A percentile compares a stretch with the other conserved stretches of the same genome.
Evolutionary conservation across 1,140 invertebrate species (phyloP).

Genomic region (Himalopsyche phryganea): DNA sequence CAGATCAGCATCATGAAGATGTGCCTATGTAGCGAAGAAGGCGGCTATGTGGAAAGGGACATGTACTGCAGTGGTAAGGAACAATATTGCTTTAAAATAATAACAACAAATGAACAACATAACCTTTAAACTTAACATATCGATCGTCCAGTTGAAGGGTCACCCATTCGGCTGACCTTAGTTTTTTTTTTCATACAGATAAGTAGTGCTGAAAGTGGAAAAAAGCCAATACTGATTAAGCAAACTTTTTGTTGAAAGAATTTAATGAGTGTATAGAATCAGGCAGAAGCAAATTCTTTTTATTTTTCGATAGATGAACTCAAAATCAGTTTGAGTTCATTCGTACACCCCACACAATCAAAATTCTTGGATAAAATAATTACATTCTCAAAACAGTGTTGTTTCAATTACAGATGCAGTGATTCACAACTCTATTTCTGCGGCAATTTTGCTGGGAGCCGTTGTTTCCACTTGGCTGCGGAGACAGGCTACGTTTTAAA

Average conservation of each 20-base stretch:
- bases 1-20: constrained; percentile 39
- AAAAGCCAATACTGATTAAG: not conserved
- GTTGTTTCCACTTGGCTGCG: constrained; percentile 17
- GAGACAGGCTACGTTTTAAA: constrained; percentile 1
- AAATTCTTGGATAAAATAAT: no score
- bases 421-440: constrained; percentile 18
- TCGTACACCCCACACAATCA: no score
- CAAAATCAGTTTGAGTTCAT: no score
- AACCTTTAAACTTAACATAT: not conserved
- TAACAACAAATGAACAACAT: not conserved
- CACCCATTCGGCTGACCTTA: not conserved
- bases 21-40: constrained; percentile 55
- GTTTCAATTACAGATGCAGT: constrained; percentile 24
- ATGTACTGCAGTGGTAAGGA: constrained; percentile 52
- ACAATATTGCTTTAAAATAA: not conserved
- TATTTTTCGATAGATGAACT: no score
- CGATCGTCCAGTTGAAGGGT: not conserved
- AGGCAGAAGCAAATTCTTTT: no score
- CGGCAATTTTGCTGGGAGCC: constrained; percentile 13
- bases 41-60: constrained; percentile 52
- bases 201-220: not conserved
- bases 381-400: no score
- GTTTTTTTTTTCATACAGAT: not conserved
- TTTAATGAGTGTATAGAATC: not conserved
- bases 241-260: not conserved